Evolutionary conservation across 2,888 invertebrate genomes (phyloP).

Genomic region (Aphodius granarius): DNA sequence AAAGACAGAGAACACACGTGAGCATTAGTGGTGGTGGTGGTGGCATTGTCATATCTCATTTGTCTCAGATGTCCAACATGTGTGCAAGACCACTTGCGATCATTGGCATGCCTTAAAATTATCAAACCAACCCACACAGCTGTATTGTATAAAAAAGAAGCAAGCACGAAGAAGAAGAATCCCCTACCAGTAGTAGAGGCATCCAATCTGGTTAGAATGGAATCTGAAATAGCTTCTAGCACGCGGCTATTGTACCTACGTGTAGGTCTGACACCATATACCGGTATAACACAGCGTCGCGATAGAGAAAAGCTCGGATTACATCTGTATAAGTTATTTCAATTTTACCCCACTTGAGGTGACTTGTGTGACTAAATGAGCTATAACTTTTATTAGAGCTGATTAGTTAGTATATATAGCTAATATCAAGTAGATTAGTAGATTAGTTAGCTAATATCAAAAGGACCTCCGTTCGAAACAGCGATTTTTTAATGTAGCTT

Average conservation of each 20-base stretch:
- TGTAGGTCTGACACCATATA: not conserved
- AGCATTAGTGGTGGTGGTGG: constrained; percentile 2
- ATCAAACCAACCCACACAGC: constrained; percentile 29
- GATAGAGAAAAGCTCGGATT: not conserved
- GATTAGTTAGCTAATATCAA: too few species aligned
- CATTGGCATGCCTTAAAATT: constrained; percentile 35
- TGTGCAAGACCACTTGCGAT: constrained; percentile 38
- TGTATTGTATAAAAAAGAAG: constrained; percentile 25
- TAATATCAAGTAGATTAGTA: too few species aligned
- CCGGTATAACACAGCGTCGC: not conserved
- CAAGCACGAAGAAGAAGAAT: constrained; percentile 4
- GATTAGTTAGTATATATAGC: too few species aligned
- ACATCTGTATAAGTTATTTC: not conserved
- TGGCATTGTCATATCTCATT: constrained; percentile 15
- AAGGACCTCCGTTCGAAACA: too few species aligned
- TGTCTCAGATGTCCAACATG: constrained; percentile 36
- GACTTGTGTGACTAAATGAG: too few species aligned
- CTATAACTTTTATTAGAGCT: too few species aligned
- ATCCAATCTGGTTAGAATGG: constrained; percentile 8
- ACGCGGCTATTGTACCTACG: constrained; percentile 3
- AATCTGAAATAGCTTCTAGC: constrained; percentile 14
- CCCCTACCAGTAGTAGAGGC: constrained; percentile 2
- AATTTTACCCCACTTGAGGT: not conserved
- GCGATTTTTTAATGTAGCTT: too few species aligned
- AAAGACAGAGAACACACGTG: not conserved